These are phyloP conservation scores for Phenganax stokvisi DNA, from an alignment of 92 coral and sea anemone genomes.

Conservation along the genomic window DNA sequence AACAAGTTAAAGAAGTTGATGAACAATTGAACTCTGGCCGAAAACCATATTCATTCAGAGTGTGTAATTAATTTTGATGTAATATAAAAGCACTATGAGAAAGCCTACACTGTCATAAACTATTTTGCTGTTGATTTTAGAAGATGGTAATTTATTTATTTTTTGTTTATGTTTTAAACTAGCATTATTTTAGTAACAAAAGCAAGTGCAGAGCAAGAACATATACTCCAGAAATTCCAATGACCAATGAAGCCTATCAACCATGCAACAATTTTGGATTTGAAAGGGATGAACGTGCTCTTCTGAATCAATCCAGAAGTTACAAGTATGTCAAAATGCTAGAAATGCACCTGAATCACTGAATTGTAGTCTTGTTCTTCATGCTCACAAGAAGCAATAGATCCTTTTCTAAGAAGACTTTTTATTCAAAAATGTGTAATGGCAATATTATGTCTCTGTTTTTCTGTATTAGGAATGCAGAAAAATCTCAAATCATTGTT, in stretches of 20 bases:
- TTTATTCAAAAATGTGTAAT: too few species aligned
- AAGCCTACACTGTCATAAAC: not conserved
- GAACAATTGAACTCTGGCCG: conserved; percentile 66
- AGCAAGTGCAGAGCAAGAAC: not conserved
- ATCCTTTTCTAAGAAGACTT: too few species aligned
- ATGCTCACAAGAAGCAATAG: too few species aligned
- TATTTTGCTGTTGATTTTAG: not conserved
- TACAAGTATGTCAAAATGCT: not conserved
- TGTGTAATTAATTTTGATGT: not conserved
- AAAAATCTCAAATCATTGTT: not conserved
- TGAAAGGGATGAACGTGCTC: conserved; percentile 7
- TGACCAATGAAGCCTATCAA: conserved; percentile 30
- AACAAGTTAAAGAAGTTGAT: conserved; percentile 91
- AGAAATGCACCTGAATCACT: not conserved
- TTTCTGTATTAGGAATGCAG: not conserved
- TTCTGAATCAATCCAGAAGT: conserved; percentile 1
- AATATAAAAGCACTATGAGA: not conserved
- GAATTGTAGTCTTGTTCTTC: too few species aligned
- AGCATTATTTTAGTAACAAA: conserved; percentile 4
- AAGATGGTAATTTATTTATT: too few species aligned
- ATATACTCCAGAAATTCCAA: conserved; percentile 29
- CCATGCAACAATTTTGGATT: conserved; percentile 23
- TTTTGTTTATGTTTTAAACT: not conserved
- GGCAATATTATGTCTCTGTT: not conserved
- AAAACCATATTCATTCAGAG: conserved; percentile 35